Evolutionary conservation across 2,797 vertebrate species (phyloP), one percentile per base, ranked within the genome.

Genomic region (Arrhamphus sclerolepis): DNA sequence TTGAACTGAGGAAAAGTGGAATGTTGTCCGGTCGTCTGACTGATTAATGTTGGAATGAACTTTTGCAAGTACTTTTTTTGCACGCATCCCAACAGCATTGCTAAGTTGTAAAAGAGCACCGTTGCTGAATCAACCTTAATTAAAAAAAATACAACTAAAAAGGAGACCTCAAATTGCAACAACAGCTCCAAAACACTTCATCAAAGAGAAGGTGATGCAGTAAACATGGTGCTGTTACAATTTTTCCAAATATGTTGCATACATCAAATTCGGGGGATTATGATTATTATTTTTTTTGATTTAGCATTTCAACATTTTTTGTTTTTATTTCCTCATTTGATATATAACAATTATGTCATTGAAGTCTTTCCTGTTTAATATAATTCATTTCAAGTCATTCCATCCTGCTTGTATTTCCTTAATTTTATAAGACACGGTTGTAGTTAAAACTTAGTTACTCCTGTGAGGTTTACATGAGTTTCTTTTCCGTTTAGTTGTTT

Each of bases 401-500:
- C 8, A 18, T 18, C 8, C 24, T 18, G 8, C 9, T 48, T 48
- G 26, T 28, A 18, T 48, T 50, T 50, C 7, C 26, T 8, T 9
- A 9, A 16, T 5, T 38, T 38, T 16, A 38, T 14, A 38, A 14
- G 13, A 22, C 47, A 49, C 1, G 47, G 26, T 49, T 9, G 0
- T 29, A 62, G 70, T 74, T 79, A 67, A 62, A 66, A 64, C 50
- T 57, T 65, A 79, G 72, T 75, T 77, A 74, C 63, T 67, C 61
- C 56, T 61, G 56, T 56, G 14, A 21, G 46, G 46, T 28, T 48
- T 48, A 43, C 42, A 43, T 17, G 11, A 10, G 8, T 7, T 43
- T 10, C 42, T 10, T 26, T 26, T 26, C 6, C 11, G 14, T 14
- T 38, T 38, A 38, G 34, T 14, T 16, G 34, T 16, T 38, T 38